Conservation (phyloP, 2,888 invertebrate species). For the Philopedon plagiatum region DNA sequence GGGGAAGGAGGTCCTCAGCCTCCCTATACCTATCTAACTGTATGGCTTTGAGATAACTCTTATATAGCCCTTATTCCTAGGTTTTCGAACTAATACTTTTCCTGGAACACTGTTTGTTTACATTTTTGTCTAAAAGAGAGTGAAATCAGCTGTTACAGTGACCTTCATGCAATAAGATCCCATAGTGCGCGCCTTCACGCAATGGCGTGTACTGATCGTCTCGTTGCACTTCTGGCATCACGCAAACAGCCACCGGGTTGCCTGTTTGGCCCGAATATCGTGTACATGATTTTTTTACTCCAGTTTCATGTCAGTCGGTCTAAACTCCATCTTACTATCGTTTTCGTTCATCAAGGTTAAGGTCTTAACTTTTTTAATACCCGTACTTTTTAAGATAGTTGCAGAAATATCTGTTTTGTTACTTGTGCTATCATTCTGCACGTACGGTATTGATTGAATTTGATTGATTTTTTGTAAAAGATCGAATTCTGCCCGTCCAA, state of each 20-base stretch:
- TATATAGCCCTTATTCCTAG: no score
- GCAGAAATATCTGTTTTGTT: no score
- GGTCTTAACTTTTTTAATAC: neutral
- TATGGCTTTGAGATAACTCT: no score
- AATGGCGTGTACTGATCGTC: constrained; percentile 48
- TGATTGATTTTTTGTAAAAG: no score
- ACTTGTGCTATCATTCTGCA: no score
- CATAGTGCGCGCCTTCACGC: constrained; percentile 49
- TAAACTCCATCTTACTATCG: constrained; percentile 3
- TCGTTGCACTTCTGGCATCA: constrained; percentile 43
- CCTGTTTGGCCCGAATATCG: constrained; percentile 36
- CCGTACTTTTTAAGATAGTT: no score
- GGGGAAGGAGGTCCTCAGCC: no score
- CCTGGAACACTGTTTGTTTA: constrained; percentile 29
- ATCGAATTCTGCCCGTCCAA: no score
- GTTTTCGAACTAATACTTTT: no score
- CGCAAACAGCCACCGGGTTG: constrained; percentile 42
- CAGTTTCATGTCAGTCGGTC: constrained; percentile 18
- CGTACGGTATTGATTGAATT: no score
- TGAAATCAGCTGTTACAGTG: constrained; percentile 44
- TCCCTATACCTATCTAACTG: no score
- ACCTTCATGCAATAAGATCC: constrained; percentile 39
- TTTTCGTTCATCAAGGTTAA: constrained; percentile 7
- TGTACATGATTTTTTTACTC: constrained; percentile 40
- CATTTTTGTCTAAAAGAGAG: constrained; percentile 37